Percentiles rank a stretch among this genome's conserved stretches.
These are phyloP conservation scores for Elanus axillaris DNA, from an alignment of 2,113 vertebrate species.

Conservation along the genomic window DNA sequence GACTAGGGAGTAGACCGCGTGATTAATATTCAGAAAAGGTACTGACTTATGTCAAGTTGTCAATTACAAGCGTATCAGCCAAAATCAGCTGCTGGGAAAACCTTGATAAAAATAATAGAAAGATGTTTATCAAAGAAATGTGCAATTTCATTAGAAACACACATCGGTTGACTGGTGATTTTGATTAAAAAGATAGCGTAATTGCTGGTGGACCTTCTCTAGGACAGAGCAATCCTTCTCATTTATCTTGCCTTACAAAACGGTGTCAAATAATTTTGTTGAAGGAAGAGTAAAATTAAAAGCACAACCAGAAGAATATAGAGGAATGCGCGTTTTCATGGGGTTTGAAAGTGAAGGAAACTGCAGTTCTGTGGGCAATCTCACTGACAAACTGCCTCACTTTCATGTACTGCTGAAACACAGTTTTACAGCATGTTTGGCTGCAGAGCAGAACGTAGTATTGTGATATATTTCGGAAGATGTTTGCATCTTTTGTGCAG, in stretches of 20 bases:
- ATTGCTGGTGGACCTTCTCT: slow-evolving; percentile 2
- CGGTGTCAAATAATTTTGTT: background rate
- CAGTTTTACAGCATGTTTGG: background rate
- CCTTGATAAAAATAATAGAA: slow-evolving; percentile 27
- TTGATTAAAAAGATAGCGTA: slow-evolving; percentile 29
- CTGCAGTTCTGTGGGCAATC: background rate
- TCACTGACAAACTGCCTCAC: background rate
- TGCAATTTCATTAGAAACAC: background rate
- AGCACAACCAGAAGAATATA: background rate
- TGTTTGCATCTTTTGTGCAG: background rate
- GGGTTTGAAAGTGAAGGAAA: background rate
- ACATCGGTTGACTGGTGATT: background rate
- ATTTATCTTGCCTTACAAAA: slow-evolving; percentile 14
- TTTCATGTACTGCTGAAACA: background rate
- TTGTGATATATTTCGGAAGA: background rate
- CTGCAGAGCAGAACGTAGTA: background rate
- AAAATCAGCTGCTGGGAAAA: slow-evolving; percentile 8
- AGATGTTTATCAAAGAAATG: slow-evolving; percentile 13
- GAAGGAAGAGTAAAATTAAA: background rate
- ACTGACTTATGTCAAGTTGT: background rate
- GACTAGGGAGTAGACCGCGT: background rate
- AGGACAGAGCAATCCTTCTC: background rate
- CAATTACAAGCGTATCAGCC: background rate
- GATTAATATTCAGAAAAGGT: background rate
- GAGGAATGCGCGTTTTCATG: background rate